Evolutionary conservation across 1,140 invertebrate species (phyloP).

Genomic region (Aphelenchoides avenae): DNA sequence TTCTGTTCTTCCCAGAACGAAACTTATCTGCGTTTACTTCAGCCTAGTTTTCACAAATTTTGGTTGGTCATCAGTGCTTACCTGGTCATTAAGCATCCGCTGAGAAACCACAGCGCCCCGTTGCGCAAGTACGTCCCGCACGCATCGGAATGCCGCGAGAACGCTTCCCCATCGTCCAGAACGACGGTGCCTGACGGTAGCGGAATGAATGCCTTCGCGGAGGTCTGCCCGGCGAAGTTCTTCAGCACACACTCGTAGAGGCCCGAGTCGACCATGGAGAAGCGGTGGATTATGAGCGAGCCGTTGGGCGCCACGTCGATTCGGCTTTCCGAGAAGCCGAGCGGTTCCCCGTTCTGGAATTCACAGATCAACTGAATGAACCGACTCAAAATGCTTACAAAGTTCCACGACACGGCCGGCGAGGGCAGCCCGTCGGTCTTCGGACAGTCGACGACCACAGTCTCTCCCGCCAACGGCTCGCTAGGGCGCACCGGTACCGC

Average conservation of each 20-base stretch:
- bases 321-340: constrained; percentile 16
- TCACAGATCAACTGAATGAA: constrained; percentile 15
- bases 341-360: constrained; percentile 15
- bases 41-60: not conserved
- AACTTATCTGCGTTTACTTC: no score
- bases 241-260: constrained; percentile 15
- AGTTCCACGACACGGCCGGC: constrained; percentile 15
- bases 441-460: constrained; percentile 9
- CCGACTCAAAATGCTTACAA: constrained; percentile 10
- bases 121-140: constrained; percentile 9
- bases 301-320: constrained; percentile 18
- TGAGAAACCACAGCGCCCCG: constrained; percentile 23
- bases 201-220: constrained; percentile 6
- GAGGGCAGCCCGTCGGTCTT: constrained; percentile 1
- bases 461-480: constrained; percentile 14
- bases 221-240: constrained; percentile 22
- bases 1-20: no score
- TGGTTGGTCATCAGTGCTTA: not conserved
- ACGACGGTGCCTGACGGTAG: constrained; percentile 3
- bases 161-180: not conserved
- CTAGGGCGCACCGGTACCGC: not conserved
- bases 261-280: constrained; percentile 8
- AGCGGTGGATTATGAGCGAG: constrained; percentile 17
- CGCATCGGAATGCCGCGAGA: not conserved
- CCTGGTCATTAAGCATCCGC: constrained; percentile 24